Conservation (phyloP, 2,113 vertebrate species). For the Chauna torquata region DNA sequence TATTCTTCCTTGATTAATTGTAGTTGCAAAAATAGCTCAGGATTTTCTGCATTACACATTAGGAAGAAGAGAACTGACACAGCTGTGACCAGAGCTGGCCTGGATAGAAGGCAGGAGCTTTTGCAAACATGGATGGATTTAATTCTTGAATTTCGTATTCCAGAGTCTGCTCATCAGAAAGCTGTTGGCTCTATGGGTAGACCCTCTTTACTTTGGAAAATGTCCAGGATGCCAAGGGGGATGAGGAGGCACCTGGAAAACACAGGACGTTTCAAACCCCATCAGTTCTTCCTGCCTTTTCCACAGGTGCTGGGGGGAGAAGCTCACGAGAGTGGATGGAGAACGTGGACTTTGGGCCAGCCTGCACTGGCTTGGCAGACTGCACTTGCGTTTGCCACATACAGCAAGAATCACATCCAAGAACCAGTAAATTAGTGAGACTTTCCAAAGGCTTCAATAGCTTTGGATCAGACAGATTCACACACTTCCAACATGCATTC, state of each 20-base stretch:
- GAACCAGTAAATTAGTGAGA: not conserved
- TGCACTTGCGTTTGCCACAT: not conserved
- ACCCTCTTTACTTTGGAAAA: not conserved
- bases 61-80: not conserved
- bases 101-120: not conserved
- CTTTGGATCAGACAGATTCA: not conserved
- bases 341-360: not conserved
- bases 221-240: not conserved
- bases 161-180: not conserved
- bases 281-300: not conserved
- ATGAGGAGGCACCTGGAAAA: not conserved
- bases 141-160: not conserved
- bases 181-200: not conserved
- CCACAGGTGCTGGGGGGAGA: not conserved
- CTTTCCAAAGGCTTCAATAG: not conserved
- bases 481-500: not conserved
- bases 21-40: not conserved
- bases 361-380: not conserved
- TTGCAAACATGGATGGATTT: not conserved
- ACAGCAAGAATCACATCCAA: not conserved
- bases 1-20: not conserved
- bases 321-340: accelerated
- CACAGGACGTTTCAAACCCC: not conserved
- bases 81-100: not conserved
- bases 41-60: not conserved